Evolutionary conservation across 2,888 invertebrate genomes (phyloP).

Genomic region (Callinectes sapidus): DNA sequence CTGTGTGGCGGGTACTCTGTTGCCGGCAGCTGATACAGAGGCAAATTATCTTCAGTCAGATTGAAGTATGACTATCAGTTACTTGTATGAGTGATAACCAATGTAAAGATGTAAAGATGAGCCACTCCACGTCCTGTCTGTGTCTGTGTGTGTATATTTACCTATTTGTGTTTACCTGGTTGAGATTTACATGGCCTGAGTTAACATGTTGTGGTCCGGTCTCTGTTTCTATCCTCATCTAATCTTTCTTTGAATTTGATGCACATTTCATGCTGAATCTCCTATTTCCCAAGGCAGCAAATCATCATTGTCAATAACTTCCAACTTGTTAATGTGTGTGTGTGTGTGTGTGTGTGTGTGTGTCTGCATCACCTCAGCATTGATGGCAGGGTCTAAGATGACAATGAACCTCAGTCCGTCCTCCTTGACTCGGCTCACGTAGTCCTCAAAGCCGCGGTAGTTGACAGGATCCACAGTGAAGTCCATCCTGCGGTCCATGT

Average conservation of each 20-base stretch:
- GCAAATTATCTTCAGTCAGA: background rate
- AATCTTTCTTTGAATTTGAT: too few relatives aligned
- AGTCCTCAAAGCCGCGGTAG: conserved; percentile 73
- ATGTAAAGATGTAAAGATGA: background rate
- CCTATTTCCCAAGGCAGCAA: too few relatives aligned
- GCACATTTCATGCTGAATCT: too few relatives aligned
- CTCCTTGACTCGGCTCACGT: conserved; percentile 73
- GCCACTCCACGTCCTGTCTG: too few relatives aligned
- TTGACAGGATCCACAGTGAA: conserved; percentile 75
- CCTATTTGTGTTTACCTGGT: too few relatives aligned
- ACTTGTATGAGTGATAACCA: background rate
- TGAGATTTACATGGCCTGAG: too few relatives aligned
- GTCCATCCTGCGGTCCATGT: conserved; percentile 76
- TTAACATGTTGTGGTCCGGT: too few relatives aligned
- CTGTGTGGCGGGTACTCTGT: conserved; percentile 50
- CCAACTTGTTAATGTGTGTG: too few relatives aligned
- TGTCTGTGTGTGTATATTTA: background rate
- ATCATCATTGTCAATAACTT: too few relatives aligned
- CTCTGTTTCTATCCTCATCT: too few relatives aligned
- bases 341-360: background rate
- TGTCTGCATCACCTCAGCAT: conserved; percentile 52
- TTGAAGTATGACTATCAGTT: background rate
- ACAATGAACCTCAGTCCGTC: conserved; percentile 66
- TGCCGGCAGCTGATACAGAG: conserved; percentile 14
- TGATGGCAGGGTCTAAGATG: conserved; percentile 73